Percentiles rank a stretch among this genome's conserved stretches.
Evolutionary conservation across 2,113 vertebrate species (phyloP).

Genomic region (Chelonoidis abingdonii): DNA sequence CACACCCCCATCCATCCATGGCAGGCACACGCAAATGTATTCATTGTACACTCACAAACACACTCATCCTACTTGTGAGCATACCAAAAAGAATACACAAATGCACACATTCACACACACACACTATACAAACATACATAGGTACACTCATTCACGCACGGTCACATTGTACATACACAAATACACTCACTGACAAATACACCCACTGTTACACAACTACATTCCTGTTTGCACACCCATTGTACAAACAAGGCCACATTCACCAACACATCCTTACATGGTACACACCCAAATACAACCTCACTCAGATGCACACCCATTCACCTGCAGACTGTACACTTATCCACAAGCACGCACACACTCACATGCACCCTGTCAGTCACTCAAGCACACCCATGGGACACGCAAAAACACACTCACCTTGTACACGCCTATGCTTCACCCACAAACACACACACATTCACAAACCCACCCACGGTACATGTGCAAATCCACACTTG

Average conservation of each 20-base stretch:
- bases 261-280: neutral
- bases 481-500: neutral
- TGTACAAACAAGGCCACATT: neutral
- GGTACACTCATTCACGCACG: neutral
- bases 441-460: neutral
- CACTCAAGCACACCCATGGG: no score
- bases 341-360: neutral
- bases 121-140: neutral
- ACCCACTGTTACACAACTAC: neutral
- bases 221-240: neutral
- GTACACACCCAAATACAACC: no score
- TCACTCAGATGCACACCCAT: neutral
- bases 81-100: neutral
- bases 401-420: no score
- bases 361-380: no score
- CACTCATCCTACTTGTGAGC: neutral
- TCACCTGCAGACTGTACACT: neutral
- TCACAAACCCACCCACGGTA: neutral
- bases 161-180: neutral
- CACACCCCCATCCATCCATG: neutral
- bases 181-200: neutral
- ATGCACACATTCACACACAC: neutral
- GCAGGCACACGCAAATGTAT: neutral
- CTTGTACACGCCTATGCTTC: neutral
- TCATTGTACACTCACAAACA: neutral